phyloP scores from a whole-genome alignment of 2,888 invertebrate genomes.

The Lydus trimaculatus region DNA sequence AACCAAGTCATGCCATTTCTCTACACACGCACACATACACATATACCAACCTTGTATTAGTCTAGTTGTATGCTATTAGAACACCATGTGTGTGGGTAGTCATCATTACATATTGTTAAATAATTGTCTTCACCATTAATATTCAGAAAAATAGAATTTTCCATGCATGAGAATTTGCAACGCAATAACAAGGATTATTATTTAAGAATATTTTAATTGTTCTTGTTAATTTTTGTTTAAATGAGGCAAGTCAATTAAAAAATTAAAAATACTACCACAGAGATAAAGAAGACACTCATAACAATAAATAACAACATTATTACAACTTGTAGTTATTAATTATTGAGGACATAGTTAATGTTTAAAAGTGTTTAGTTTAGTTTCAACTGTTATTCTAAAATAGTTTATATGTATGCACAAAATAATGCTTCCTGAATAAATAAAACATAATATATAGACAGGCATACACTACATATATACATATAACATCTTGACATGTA shows the following conservation, averaged over 20 bases:
- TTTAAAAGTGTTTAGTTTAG: neutral
- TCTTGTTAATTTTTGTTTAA: too few species aligned
- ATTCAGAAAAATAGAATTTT: neutral
- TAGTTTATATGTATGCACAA: neutral
- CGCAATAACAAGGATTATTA: too few species aligned
- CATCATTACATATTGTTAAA: constrained; percentile 10
- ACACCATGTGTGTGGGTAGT: neutral
- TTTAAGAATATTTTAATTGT: too few species aligned
- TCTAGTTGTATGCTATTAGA: neutral
- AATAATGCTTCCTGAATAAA: constrained; percentile 4
- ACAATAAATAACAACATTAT: neutral
- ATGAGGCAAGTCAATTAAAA: too few species aligned
- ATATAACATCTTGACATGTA: neutral
- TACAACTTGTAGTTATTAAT: neutral
- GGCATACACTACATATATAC: neutral
- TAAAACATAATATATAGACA: neutral
- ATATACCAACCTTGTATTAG: neutral
- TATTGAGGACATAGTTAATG: neutral
- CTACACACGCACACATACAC: too few species aligned
- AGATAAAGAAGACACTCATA: too few species aligned
- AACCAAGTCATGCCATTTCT: neutral
- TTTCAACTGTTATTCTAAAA: neutral
- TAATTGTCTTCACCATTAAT: neutral
- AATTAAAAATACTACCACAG: too few species aligned
- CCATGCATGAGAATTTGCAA: too few species aligned